Evolutionary conservation across 2,888 invertebrate genomes (phyloP), one percentile per base, ranked within the genome.

Genomic region (Catocala nupta): DNA sequence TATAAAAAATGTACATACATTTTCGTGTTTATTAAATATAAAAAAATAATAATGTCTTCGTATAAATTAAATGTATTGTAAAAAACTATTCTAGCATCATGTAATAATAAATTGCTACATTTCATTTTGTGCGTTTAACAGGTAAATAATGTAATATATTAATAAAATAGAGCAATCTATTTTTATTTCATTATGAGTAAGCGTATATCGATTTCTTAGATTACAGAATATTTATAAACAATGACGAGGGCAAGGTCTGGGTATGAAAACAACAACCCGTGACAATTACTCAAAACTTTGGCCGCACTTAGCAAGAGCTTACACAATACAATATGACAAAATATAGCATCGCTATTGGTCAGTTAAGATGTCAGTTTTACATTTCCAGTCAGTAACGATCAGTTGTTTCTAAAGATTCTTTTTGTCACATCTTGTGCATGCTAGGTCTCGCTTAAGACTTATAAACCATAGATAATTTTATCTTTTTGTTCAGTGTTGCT

Each of bases 1-100:
- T 90, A 90, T 88, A 86, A 90, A 78, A 78, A 78, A 85, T 70
- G 54, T 90, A 90, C 88, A 89, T 85, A 85, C 79, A 85, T 84
- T 86, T 84, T 86, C 75, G 84, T 87, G 83, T 87, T 86, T 85
- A 85, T 84, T 85, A 83, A 84, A 85, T 85, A 85, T 81, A 85
- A 85, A 25, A 25, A 82, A 81, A 82, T 79, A 80, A 84, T 68
- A 75, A 39, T 39, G 36, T 75, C 71, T 70, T 77, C 68, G 68
- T 73, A 77, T 77, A 81, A 79, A 77, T 79, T 80, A 80, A 77
- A 72, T 53, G 52, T 75, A 67, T 68, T 75, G 77, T 78, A 81
- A 82, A 5, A 39, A 59, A 72, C 59, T 79, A 77, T 54, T 52
- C 56, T 76, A 78, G 59, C 51, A 61, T 70, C 81, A 75, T 75